These are phyloP conservation scores for Stigmatopora nigra DNA, from an alignment of 2,113 vertebrate genomes.

Conservation along the genomic window DNA sequence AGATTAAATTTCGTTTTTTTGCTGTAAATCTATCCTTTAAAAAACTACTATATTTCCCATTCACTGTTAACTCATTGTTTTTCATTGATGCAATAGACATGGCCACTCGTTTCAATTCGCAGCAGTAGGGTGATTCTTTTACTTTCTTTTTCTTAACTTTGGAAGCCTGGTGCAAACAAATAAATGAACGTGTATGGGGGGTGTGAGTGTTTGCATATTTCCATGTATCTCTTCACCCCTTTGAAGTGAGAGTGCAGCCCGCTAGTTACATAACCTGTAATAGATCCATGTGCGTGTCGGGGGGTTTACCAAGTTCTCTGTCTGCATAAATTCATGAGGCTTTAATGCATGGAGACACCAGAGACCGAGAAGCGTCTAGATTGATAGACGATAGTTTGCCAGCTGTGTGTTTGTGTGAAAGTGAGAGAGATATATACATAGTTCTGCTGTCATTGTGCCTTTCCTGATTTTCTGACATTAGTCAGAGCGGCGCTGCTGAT, in stretches of 20 bases:
- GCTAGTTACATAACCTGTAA: slow-evolving; percentile 59
- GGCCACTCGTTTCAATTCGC: too few species aligned
- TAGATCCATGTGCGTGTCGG: slow-evolving; percentile 42
- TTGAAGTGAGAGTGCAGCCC: slow-evolving; percentile 35
- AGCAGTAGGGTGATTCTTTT: too few species aligned
- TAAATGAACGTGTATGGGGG: background rate
- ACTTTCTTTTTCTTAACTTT: background rate
- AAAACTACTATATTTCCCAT: too few species aligned
- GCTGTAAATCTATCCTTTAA: too few species aligned
- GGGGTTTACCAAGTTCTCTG: slow-evolving; percentile 16
- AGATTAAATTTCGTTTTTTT: too few species aligned
- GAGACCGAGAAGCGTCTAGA: slow-evolving; percentile 19
- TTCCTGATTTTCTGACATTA: slow-evolving; percentile 20
- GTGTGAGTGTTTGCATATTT: background rate
- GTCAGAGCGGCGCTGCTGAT: slow-evolving; percentile 21
- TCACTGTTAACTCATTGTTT: too few species aligned
- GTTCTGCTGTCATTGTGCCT: slow-evolving; percentile 19
- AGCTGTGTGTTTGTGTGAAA: slow-evolving; percentile 11
- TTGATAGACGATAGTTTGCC: slow-evolving; percentile 31
- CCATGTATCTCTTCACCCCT: slow-evolving; percentile 35
- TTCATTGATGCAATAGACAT: too few species aligned
- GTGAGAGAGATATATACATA: slow-evolving; percentile 28
- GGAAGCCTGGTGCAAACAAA: background rate
- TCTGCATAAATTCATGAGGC: slow-evolving; percentile 3
- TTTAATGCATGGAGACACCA: slow-evolving; percentile 12